These are phyloP conservation scores for Parasteatoda lunata DNA, from an alignment of 2,888 invertebrate species.

Conservation along the genomic window DNA sequence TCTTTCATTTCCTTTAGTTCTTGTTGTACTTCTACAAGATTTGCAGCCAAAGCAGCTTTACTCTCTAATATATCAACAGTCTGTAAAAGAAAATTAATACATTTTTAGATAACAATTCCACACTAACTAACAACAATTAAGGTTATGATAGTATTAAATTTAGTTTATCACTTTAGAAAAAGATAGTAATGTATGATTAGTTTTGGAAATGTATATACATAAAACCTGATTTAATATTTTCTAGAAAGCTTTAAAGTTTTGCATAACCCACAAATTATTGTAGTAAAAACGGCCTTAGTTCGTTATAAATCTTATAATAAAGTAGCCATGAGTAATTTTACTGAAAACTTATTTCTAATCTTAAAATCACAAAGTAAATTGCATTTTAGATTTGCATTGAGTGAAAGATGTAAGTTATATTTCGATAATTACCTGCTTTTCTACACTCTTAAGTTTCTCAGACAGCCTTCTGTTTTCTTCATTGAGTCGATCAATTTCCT, in stretches of 20 bases:
- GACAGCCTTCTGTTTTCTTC: constrained; percentile 75
- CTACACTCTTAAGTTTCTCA: constrained; percentile 71
- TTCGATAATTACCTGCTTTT: constrained; percentile 60
- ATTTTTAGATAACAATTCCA: too few relatives aligned
- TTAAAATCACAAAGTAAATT: too few relatives aligned
- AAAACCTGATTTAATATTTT: not conserved
- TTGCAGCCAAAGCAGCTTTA: constrained; percentile 68
- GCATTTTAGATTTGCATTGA: too few relatives aligned
- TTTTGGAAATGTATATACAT: not conserved
- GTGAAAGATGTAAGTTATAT: too few relatives aligned
- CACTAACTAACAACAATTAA: too few relatives aligned
- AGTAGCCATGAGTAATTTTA: too few relatives aligned
- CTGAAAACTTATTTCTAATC: not conserved
- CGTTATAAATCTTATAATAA: not conserved
- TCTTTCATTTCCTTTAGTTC: constrained; percentile 71
- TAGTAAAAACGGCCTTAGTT: not conserved
- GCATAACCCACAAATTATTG: not conserved
- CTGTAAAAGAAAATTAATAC: constrained; percentile 29
- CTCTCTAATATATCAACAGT: constrained; percentile 50
- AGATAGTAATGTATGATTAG: too few relatives aligned
- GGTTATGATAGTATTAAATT: too few relatives aligned
- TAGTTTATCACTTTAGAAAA: too few relatives aligned
- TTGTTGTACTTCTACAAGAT: constrained; percentile 70
- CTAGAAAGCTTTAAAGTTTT: not conserved
- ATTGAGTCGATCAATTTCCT: constrained; percentile 77